Evolutionary conservation across 1,140 invertebrate genomes (phyloP).

Genomic region (Caerostris extrusa): DNA sequence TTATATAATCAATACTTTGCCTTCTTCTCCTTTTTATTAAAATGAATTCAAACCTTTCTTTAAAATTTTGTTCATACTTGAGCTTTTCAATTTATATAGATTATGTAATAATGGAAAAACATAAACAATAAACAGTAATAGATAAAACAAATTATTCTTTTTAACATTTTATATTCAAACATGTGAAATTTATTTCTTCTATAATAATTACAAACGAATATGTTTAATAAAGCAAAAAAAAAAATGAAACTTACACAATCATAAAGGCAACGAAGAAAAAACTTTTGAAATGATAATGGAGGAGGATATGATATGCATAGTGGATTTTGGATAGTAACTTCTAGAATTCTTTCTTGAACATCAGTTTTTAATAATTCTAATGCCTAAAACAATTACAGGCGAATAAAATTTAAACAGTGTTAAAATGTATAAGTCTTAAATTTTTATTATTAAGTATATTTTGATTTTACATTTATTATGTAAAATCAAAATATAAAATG

Average conservation of each 20-base stretch:
- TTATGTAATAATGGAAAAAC: not conserved
- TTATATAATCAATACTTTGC: too few species aligned
- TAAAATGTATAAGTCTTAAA: too few species aligned
- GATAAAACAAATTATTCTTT: not conserved
- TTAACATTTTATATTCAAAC: not conserved
- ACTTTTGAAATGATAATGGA: not conserved
- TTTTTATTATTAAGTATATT: not conserved
- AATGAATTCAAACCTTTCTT: too few species aligned
- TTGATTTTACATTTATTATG: not conserved
- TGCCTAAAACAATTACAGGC: not conserved
- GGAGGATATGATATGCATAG: constrained; percentile 8
- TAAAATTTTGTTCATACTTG: too few species aligned
- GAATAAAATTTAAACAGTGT: not conserved
- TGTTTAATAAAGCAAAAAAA: not conserved
- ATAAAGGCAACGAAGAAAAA: constrained; percentile 48
- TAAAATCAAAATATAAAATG: too few species aligned
- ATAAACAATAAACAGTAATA: not conserved
- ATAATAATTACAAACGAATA: not conserved
- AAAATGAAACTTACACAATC: not conserved
- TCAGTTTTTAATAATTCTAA: not conserved
- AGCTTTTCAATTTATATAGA: not conserved
- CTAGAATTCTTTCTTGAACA: constrained; percentile 40
- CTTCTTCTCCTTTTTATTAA: too few species aligned
- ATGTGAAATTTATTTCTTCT: not conserved
- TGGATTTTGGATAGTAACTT: constrained; percentile 27